Conservation (phyloP, 2,888 invertebrate genomes). For the Acanthosepion pharaonis region DNA sequence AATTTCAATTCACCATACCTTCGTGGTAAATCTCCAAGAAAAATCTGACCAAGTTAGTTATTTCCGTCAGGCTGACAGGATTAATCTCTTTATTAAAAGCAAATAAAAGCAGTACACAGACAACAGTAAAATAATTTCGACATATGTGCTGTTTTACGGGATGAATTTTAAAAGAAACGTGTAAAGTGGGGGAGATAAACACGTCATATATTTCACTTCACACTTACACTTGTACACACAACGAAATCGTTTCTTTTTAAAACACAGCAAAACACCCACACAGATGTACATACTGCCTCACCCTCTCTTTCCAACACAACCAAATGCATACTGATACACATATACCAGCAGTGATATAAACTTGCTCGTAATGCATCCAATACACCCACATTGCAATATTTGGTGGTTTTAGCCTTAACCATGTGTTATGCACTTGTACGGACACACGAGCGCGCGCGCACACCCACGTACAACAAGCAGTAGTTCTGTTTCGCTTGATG, state of each 20-base stretch:
- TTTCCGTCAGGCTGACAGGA: not conserved
- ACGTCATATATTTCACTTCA: not conserved
- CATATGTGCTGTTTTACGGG: not conserved
- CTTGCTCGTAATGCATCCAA: too few species aligned
- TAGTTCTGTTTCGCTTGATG: conserved; percentile 36
- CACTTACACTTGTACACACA: not conserved
- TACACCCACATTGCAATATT: too few species aligned
- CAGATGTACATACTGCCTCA: not conserved
- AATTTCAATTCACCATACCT: too few species aligned
- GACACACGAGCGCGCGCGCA: not conserved
- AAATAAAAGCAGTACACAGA: too few species aligned
- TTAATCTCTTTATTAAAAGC: too few species aligned
- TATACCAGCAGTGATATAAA: not conserved
- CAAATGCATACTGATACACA: not conserved
- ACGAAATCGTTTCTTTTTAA: not conserved
- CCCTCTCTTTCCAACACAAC: not conserved
- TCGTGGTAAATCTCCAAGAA: too few species aligned
- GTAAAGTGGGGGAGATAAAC: not conserved
- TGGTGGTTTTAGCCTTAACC: too few species aligned
- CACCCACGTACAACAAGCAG: conserved; percentile 16
- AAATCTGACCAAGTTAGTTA: too few species aligned
- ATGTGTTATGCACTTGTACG: not conserved
- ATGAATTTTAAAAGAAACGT: not conserved
- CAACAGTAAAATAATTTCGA: not conserved
- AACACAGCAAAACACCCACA: not conserved